Percentiles rank a stretch among this genome's conserved stretches.
phyloP scores from a whole-genome alignment of 2,797 vertebrate genomes.

The Serranus cabrilla region DNA sequence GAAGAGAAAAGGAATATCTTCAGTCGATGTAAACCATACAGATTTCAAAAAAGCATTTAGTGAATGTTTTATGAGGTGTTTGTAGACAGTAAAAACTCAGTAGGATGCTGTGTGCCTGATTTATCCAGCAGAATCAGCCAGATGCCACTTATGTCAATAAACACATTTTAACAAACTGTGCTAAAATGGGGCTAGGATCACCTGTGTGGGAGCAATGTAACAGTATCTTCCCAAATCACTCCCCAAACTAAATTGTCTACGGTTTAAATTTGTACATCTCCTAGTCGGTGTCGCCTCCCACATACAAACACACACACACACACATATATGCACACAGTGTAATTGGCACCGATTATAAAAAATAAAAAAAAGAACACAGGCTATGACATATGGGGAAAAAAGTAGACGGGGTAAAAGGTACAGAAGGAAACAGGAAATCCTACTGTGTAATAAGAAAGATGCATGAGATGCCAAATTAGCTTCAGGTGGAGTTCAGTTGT shows the following conservation, averaged over 20 bases:
- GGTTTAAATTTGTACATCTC: constrained; percentile 30
- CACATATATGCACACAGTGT: not conserved
- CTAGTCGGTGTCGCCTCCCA: constrained; percentile 12
- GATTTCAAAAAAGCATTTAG: not conserved
- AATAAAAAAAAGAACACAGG: constrained; percentile 7
- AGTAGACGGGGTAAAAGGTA: not conserved
- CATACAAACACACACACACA: constrained; percentile 11
- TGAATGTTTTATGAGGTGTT: not conserved
- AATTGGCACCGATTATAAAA: constrained; percentile 36
- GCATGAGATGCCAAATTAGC: constrained; percentile 53
- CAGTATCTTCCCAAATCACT: constrained; percentile 18
- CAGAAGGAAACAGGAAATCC: constrained; percentile 26
- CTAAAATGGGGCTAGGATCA: constrained; percentile 14
- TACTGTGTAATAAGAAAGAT: constrained; percentile 38
- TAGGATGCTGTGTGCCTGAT: not conserved
- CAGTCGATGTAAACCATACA: not conserved
- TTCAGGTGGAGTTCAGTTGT: constrained; percentile 61
- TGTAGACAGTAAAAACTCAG: not conserved
- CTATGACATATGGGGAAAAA: not conserved
- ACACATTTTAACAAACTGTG: not conserved
- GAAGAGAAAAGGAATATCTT: not conserved
- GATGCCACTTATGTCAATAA: constrained; percentile 18
- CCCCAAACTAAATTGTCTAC: constrained; percentile 7
- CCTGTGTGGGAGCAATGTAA: constrained; percentile 12
- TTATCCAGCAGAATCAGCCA: not conserved